Conservation (phyloP, 2,113 vertebrate species). For the Diphyllodes magnificus region DNA sequence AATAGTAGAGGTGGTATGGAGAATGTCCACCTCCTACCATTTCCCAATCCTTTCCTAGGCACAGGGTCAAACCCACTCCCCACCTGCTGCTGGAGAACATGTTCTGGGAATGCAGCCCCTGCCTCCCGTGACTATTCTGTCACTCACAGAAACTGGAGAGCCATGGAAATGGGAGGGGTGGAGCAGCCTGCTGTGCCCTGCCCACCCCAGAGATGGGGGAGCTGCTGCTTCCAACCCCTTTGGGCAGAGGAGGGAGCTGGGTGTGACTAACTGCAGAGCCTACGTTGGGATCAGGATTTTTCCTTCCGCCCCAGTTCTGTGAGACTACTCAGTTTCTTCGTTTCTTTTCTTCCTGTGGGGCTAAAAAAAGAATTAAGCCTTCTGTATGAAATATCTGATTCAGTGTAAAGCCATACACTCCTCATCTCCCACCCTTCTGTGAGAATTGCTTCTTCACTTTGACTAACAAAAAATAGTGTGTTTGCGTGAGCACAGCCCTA, state of each 20-base stretch:
- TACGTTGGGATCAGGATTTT: neutral
- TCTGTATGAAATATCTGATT: neutral
- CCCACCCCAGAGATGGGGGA: neutral
- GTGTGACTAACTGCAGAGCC: neutral
- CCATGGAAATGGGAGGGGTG: neutral
- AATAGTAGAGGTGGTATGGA: neutral
- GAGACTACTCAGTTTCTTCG: neutral
- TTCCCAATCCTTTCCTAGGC: neutral
- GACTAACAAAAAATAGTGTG: neutral
- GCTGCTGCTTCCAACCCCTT: neutral
- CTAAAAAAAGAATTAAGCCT: neutral
- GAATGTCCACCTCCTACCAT: neutral
- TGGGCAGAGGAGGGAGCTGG: neutral
- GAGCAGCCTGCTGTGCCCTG: neutral
- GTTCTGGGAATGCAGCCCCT: neutral
- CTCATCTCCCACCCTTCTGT: neutral
- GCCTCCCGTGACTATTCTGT: accelerated
- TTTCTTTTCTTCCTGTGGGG: neutral
- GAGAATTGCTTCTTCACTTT: neutral
- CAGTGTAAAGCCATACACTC: neutral
- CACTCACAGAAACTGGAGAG: neutral
- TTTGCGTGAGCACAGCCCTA: neutral
- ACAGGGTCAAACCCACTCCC: neutral
- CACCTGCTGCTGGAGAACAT: neutral
- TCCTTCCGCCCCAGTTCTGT: neutral